Evolutionary conservation across 2,888 invertebrate species (phyloP), one percentile per base, ranked within the genome.

Genomic region (Mystacides longicornis): DNA sequence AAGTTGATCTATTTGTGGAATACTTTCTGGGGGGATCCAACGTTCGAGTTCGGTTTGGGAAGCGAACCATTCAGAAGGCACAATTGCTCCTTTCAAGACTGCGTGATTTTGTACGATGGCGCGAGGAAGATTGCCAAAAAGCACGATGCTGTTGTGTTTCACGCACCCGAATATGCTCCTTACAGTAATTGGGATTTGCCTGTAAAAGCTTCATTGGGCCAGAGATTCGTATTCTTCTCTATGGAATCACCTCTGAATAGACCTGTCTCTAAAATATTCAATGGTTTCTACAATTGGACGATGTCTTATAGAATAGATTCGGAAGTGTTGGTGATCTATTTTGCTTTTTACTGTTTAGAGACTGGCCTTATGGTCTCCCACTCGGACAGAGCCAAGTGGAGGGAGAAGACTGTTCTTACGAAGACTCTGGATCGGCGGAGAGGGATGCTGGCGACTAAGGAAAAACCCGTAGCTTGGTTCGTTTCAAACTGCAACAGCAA

Each of bases 281-380:
- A 66, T 5, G 62, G 68, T 27, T 79, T 81, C 55, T 84, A 76
- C 62, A 81, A 82, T 63, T 65, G 74, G 58, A 81, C 81, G 1
- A 79, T 81, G 77, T 79, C 75, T 1, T 80, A 81, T 64, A 70
- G 79, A 56, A 60, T 75, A 56, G 77, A 74, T 61, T 79, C 79
- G 54, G 79, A 79, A 61, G 64, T 79, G 16, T 42, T 67, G 1
- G 74, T 74, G 74, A 63, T 73, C 1, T 79, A 79, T 58, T 68
- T 65, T 3, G 59, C 63, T 3, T 68, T 65, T 2, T 59, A 62
- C 7, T 55, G 78, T 7, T 37, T 63, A 23, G 71, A 75, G 21
- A 65, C 61, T 1, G 68, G 63, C 0, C 55, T 60, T 2, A 62
- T 63, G 2, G 64, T 72, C 2, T 67, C 70, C 16, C 72, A 73